These are phyloP conservation scores for Collichthys lucidus DNA, from an alignment of 2,113 vertebrate genomes.

Conservation along the genomic window DNA sequence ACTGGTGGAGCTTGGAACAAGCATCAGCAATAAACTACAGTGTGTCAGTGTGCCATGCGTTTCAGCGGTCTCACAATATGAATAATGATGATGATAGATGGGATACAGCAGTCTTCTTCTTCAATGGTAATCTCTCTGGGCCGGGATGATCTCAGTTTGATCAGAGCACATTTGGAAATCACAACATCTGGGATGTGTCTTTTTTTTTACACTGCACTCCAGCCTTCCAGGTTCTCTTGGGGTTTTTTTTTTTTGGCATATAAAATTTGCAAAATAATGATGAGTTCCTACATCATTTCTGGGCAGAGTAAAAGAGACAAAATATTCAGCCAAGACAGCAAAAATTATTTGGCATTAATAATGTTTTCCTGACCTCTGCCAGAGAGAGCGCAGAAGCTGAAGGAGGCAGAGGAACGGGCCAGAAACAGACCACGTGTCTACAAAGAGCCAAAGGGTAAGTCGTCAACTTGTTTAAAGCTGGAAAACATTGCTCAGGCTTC, in stretches of 20 bases:
- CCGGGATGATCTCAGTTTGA: constrained; percentile 45
- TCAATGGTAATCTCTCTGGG: constrained; percentile 30
- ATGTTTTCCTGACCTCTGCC: constrained; percentile 42
- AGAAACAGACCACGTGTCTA: constrained; percentile 85
- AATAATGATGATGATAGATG: not conserved
- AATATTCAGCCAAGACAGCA: constrained; percentile 22
- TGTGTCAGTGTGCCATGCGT: not conserved
- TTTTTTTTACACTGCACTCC: not conserved
- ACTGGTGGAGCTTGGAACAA: not conserved
- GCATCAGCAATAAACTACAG: constrained; percentile 3
- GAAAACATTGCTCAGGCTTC: constrained; percentile 12
- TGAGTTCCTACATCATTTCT: constrained; percentile 49
- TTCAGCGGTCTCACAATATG: constrained; percentile 21
- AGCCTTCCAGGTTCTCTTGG: constrained; percentile 9
- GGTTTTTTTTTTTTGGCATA: constrained; percentile 31
- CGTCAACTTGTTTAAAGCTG: not conserved
- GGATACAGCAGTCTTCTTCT: constrained; percentile 3
- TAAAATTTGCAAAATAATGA: constrained; percentile 25
- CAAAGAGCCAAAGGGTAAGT: constrained; percentile 87
- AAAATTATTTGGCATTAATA: constrained; percentile 44
- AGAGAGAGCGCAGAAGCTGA: constrained; percentile 81
- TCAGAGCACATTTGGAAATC: constrained; percentile 25
- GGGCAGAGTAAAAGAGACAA: constrained; percentile 30
- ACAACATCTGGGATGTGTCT: constrained; percentile 49
- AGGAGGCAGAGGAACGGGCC: constrained; percentile 86